phyloP scores from a whole-genome alignment of 2,888 invertebrate species.

The Venustoraphidia nigricollis region DNA sequence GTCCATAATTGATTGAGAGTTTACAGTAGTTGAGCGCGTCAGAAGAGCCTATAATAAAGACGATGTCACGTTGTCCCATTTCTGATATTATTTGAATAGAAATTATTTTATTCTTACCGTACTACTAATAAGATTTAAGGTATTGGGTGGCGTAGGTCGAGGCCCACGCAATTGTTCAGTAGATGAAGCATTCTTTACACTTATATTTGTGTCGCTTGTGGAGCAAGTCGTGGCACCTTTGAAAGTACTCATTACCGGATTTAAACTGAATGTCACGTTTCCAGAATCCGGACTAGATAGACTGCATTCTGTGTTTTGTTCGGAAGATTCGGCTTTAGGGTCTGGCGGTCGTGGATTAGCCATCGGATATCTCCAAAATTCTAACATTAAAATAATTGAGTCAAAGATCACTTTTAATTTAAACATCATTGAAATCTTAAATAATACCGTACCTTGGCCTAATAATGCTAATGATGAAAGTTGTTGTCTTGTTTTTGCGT shows the following conservation, averaged over 20 bases:
- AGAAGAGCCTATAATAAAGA: not conserved
- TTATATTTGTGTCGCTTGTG: constrained; percentile 23
- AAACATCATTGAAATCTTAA: not conserved
- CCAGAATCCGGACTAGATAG: constrained; percentile 38
- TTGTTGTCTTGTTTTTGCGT: constrained; percentile 80
- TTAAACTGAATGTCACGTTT: constrained; percentile 61
- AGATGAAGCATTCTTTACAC: not conserved
- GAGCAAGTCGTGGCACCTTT: constrained; percentile 44
- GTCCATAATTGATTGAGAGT: not conserved
- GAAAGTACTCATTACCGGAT: constrained; percentile 58
- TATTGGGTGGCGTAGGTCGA: constrained; percentile 70
- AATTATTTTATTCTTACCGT: constrained; percentile 1
- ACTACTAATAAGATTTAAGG: constrained; percentile 47
- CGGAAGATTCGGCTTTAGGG: constrained; percentile 2
- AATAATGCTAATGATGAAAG: constrained; percentile 78
- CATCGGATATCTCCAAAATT: constrained; percentile 46
- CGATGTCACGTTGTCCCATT: not conserved
- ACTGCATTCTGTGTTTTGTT: constrained; percentile 21
- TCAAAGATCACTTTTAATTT: not conserved
- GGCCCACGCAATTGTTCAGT: constrained; percentile 32
- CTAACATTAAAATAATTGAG: constrained; percentile 7
- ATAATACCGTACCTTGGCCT: constrained; percentile 45
- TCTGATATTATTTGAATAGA: not conserved
- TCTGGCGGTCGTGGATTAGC: constrained; percentile 44
- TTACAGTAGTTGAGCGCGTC: not conserved